These are phyloP conservation scores for Rallus limicola DNA, from an alignment of 2,113 vertebrate species.

Conservation along the genomic window DNA sequence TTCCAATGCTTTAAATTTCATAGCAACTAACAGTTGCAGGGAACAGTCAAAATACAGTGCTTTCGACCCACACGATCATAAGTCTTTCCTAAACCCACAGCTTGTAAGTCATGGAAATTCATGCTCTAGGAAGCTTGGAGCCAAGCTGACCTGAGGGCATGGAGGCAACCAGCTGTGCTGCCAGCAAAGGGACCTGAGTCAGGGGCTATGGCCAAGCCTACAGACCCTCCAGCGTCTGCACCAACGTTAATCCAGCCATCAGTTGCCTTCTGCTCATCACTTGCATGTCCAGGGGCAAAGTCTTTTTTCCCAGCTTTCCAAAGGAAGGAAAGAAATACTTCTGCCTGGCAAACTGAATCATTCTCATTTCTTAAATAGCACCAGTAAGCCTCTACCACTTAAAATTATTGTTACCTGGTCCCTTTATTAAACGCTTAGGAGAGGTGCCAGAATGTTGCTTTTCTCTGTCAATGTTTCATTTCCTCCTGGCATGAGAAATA, in stretches of 20 bases:
- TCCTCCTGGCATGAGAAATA: not conserved
- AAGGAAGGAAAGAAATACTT: not conserved
- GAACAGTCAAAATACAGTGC: not conserved
- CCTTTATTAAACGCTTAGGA: not conserved
- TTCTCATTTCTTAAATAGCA: not conserved
- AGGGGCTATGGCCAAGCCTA: not conserved
- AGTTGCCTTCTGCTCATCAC: not conserved
- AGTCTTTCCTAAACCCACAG: not conserved
- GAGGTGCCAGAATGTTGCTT: not conserved
- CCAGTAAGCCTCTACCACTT: not conserved
- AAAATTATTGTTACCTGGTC: not conserved
- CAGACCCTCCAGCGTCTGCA: not conserved
- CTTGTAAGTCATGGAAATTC: constrained; percentile 27
- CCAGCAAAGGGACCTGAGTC: constrained; percentile 22
- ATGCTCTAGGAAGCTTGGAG: not conserved
- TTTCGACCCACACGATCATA: not conserved
- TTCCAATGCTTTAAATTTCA: constrained; percentile 28
- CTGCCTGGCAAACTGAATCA: not conserved
- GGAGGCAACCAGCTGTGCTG: constrained; percentile 30
- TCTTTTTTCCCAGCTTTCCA: not conserved
- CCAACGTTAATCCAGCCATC: not conserved
- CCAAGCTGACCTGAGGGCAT: constrained; percentile 57
- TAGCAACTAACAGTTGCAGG: constrained; percentile 2
- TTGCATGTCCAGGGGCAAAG: not conserved
- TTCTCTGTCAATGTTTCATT: not conserved